Conservation (phyloP, 2,797 vertebrate genomes). For the Lophotriccus pileatus region DNA sequence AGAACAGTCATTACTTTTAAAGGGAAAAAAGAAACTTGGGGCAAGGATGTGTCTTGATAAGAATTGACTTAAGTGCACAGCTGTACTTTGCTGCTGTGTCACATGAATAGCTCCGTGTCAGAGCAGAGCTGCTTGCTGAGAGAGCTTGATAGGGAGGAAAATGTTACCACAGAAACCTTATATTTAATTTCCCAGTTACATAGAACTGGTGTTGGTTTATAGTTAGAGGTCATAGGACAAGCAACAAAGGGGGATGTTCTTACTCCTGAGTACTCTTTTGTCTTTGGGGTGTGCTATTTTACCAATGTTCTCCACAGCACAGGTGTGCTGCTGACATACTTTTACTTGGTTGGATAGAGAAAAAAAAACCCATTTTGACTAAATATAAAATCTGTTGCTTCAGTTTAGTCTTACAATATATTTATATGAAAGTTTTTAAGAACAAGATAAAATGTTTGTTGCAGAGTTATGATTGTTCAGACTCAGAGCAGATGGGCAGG, state of each 20-base stretch:
- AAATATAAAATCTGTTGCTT: slow-evolving; percentile 64
- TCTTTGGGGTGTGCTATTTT: not conserved
- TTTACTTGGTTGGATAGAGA: slow-evolving; percentile 17
- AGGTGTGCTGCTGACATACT: slow-evolving; percentile 2
- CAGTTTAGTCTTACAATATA: slow-evolving; percentile 61
- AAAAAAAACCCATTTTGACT: slow-evolving; percentile 40
- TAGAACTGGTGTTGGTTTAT: not conserved
- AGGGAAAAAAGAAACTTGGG: not conserved
- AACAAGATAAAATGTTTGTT: slow-evolving; percentile 78
- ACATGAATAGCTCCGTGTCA: slow-evolving; percentile 44
- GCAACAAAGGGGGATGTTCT: not conserved
- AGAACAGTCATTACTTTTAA: not conserved
- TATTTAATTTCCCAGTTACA: not conserved
- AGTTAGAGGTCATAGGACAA: not conserved
- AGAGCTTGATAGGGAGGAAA: not conserved
- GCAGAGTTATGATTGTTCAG: slow-evolving; percentile 80
- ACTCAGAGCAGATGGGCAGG: slow-evolving; percentile 82
- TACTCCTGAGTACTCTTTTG: not conserved
- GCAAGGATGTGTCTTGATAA: not conserved
- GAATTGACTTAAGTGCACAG: slow-evolving; percentile 53
- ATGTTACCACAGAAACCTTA: not conserved
- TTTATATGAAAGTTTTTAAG: slow-evolving; percentile 65
- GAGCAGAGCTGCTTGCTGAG: not conserved
- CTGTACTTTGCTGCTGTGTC: slow-evolving; percentile 65
- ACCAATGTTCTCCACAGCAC: not conserved